phyloP scores from a whole-genome alignment of 2,888 invertebrate species.

The Amblyjoppa proteus region DNA sequence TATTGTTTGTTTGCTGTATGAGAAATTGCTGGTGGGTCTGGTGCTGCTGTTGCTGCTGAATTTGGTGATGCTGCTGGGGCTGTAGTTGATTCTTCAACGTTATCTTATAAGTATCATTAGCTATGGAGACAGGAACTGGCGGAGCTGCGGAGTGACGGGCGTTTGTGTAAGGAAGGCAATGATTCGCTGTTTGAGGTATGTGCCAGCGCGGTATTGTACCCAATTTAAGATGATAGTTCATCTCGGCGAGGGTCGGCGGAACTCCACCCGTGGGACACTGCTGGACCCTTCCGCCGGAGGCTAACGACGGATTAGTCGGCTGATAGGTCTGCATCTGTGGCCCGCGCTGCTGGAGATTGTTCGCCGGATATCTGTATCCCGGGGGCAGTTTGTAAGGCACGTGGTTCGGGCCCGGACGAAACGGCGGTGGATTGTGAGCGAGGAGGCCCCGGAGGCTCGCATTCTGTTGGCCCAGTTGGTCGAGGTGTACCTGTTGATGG shows the following conservation, averaged over 20 bases:
- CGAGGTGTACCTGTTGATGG: conserved; percentile 84
- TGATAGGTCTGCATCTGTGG: conserved; percentile 79
- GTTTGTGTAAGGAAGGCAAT: conserved; percentile 74
- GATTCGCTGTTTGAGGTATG: conserved; percentile 88
- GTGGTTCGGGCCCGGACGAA: conserved; percentile 78
- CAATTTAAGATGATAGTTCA: conserved; percentile 76
- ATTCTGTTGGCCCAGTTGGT: conserved; percentile 80
- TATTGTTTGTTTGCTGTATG: conserved; percentile 70
- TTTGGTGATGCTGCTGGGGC: conserved; percentile 78
- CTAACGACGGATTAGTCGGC: conserved; percentile 75
- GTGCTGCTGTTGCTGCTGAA: conserved; percentile 70
- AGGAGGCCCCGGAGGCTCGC: conserved; percentile 79
- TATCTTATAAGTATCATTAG: conserved; percentile 89
- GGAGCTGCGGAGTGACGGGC: conserved; percentile 64
- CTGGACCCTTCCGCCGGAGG: conserved; percentile 78
- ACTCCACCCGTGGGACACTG: conserved; percentile 65
- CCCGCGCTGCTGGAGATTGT: conserved; percentile 71
- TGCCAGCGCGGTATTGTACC: conserved; percentile 89
- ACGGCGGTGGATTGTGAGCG: conserved; percentile 81
- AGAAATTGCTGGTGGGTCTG: conserved; percentile 78
- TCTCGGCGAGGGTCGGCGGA: conserved; percentile 60
- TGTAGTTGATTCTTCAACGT: conserved; percentile 86
- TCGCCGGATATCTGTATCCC: conserved; percentile 78
- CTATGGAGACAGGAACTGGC: conserved; percentile 74
- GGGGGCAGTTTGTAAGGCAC: conserved; percentile 80